Evolutionary conservation across 2,797 vertebrate genomes (phyloP).

Genomic region (Enteromius fasciolatus): DNA sequence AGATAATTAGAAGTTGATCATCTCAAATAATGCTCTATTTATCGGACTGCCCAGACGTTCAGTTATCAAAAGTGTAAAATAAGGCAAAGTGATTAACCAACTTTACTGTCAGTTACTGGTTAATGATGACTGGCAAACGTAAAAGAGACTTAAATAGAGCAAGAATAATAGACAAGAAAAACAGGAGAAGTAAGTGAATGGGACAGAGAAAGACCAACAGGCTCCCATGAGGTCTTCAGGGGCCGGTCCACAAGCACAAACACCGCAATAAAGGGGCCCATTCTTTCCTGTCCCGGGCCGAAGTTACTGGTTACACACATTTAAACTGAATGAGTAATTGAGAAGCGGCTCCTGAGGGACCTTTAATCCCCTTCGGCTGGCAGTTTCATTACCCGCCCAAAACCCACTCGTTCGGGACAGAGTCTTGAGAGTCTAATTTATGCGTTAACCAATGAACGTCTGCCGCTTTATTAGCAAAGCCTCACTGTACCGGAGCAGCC

Average conservation of each 20-base stretch:
- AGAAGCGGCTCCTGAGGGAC: slow-evolving; percentile 32
- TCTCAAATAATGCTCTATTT: too few relatives aligned
- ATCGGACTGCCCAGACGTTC: too few relatives aligned
- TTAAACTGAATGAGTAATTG: slow-evolving; percentile 48
- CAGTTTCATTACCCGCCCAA: slow-evolving; percentile 33
- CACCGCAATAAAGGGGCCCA: slow-evolving; percentile 41
- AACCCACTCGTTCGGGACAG: neutral
- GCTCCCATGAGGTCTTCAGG: slow-evolving; percentile 1
- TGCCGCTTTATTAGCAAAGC: neutral
- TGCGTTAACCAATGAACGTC: neutral
- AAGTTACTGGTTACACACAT: slow-evolving; percentile 42
- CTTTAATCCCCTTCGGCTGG: slow-evolving; percentile 43
- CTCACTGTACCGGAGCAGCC: neutral
- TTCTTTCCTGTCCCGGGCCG: slow-evolving; percentile 39
- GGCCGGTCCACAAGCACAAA: slow-evolving; percentile 21
- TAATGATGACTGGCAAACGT: neutral
- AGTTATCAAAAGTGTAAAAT: too few relatives aligned
- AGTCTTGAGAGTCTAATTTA: neutral
- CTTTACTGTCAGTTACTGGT: neutral
- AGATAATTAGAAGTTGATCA: too few relatives aligned
- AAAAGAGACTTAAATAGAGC: neutral
- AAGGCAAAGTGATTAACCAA: neutral
- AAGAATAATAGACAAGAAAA: neutral
- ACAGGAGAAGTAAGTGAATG: neutral
- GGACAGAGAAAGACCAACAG: neutral